Percentiles rank a stretch among this genome's conserved stretches.
Conservation (phyloP, 2,113 vertebrate species). For the Canis aureus region DNA sequence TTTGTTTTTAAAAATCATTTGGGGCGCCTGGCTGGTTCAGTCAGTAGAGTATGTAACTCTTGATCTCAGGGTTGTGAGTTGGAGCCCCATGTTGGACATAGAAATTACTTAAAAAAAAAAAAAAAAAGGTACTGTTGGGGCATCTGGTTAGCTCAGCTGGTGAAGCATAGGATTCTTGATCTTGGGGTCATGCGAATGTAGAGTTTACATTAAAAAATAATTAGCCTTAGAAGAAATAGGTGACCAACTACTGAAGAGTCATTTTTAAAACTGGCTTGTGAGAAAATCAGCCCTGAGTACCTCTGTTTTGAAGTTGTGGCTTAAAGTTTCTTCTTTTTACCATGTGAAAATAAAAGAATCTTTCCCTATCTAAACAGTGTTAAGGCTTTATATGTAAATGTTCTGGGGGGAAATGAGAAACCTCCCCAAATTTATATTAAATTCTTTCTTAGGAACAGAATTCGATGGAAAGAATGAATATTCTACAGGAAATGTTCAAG, state of each 20-base stretch:
- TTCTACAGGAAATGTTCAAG: neutral
- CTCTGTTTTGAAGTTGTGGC: neutral
- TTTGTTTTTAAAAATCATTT: neutral
- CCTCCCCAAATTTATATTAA: conserved; percentile 5
- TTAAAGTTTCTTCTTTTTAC: conserved; percentile 39
- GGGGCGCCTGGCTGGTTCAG: neutral
- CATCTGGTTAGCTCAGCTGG: neutral
- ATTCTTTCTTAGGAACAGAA: neutral
- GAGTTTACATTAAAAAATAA: neutral
- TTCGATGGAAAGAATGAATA: neutral
- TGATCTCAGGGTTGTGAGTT: neutral
- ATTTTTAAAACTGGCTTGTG: neutral
- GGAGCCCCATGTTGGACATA: neutral
- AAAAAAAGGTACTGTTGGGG: neutral
- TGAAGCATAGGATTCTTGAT: neutral
- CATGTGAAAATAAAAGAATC: neutral
- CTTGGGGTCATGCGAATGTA: neutral
- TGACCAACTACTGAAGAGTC: neutral
- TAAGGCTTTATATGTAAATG: conserved; percentile 37
- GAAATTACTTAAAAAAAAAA: neutral
- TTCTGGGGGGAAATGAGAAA: neutral
- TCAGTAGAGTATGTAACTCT: neutral
- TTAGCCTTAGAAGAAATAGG: neutral
- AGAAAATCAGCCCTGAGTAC: neutral
- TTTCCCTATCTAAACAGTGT: neutral